Evolutionary conservation across 2,113 vertebrate species (phyloP).

Genomic region (Bathybates hornii): DNA sequence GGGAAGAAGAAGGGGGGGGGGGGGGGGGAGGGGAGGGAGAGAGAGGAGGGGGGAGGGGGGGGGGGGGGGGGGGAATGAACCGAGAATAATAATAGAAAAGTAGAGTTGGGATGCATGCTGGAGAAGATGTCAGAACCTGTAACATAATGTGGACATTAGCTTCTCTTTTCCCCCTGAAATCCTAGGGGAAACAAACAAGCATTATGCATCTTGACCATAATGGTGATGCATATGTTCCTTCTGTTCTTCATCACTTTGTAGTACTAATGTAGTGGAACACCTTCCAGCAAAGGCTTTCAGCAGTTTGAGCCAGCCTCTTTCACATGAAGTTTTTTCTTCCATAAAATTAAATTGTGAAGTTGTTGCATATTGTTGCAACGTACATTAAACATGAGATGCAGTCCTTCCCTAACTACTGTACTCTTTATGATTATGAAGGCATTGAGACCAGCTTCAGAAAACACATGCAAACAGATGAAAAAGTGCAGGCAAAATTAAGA

Average conservation of each 20-base stretch:
- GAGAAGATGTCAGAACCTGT: not conserved
- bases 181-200: not conserved
- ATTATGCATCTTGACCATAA: not conserved
- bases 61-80: not conserved
- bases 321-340: not conserved
- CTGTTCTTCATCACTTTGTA: not conserved
- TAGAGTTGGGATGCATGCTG: not conserved
- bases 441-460: not conserved
- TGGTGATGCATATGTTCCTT: not conserved
- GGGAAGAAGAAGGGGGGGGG: no score
- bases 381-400: not conserved
- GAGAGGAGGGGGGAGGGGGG: no score
- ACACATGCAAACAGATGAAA: not conserved
- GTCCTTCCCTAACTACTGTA: not conserved
- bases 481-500: not conserved
- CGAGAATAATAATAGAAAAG: not conserved
- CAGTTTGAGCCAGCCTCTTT: not conserved
- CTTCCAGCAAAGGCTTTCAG: not conserved
- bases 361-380: not conserved
- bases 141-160: not conserved
- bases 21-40: no score
- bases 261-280: not conserved
- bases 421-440: not conserved
- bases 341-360: not conserved
- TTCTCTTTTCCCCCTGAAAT: not conserved